A percentile compares a stretch with the other conserved stretches of the same genome.
phyloP scores from a whole-genome alignment of 2,113 vertebrate genomes.

The Lophura nycthemera region DNA sequence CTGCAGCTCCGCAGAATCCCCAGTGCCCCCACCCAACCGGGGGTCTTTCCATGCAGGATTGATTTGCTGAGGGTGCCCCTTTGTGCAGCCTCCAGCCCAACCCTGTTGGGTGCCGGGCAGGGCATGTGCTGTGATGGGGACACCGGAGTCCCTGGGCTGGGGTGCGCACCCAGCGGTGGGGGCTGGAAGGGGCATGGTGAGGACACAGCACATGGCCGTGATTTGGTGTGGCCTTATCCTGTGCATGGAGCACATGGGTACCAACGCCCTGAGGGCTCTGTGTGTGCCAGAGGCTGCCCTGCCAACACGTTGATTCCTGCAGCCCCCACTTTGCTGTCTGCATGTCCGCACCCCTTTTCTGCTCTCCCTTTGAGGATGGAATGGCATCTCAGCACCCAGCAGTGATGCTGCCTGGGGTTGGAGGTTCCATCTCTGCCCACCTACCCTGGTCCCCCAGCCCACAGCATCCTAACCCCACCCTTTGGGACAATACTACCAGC shows the following conservation, averaged over 20 bases:
- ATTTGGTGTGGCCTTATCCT: accelerated
- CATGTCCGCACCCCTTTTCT: background rate
- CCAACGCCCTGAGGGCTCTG: background rate
- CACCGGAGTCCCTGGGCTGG: accelerated
- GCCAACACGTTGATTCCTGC: accelerated
- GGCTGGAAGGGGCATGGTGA: background rate
- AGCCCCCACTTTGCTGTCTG: background rate
- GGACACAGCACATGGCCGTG: accelerated
- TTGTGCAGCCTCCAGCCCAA: background rate
- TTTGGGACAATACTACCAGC: accelerated
- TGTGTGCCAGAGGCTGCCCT: accelerated
- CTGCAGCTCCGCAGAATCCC: background rate
- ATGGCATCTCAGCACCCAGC: accelerated
- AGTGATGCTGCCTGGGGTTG: background rate
- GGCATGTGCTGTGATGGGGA: accelerated
- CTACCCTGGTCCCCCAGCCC: background rate
- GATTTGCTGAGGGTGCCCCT: background rate
- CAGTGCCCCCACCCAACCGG: background rate
- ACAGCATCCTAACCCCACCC: accelerated
- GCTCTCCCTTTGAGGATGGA: background rate
- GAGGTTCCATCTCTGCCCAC: background rate
- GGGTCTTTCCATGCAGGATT: background rate
- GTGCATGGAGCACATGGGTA: accelerated
- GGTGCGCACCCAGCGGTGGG: accelerated
- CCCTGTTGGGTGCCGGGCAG: accelerated